Conservation (phyloP, 2,888 invertebrate genomes). For the Diogma glabrata region DNA sequence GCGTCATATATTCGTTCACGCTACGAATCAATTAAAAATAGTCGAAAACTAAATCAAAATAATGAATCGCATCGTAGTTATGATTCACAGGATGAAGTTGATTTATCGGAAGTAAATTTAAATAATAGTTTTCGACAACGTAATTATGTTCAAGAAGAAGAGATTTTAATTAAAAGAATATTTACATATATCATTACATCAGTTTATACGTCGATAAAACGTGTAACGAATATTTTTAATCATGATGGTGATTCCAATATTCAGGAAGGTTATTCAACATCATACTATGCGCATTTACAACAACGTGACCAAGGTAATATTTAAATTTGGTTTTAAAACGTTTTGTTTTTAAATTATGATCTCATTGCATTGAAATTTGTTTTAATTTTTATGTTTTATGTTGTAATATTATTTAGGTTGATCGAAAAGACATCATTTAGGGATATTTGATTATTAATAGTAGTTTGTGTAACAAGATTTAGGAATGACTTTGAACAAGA, state of each 20-base stretch:
- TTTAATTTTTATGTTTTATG: too few relatives aligned
- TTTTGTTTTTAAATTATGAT: too few relatives aligned
- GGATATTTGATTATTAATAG: too few relatives aligned
- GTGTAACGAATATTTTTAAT: slow-evolving; percentile 7
- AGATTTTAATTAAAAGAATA: slow-evolving; percentile 13
- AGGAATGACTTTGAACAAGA: too few relatives aligned
- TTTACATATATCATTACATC: slow-evolving; percentile 12
- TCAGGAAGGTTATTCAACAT: too few relatives aligned
- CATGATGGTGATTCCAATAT: neutral
- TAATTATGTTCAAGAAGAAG: neutral
- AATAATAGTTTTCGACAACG: neutral
- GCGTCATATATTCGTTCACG: slow-evolving; percentile 32
- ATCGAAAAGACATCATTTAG: too few relatives aligned
- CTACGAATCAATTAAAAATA: slow-evolving; percentile 23
- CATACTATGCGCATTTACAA: neutral
- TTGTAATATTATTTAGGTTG: too few relatives aligned
- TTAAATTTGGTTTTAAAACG: too few relatives aligned
- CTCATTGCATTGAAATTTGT: too few relatives aligned
- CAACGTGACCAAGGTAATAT: too few relatives aligned
- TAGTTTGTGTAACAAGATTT: too few relatives aligned
- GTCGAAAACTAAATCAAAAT: neutral
- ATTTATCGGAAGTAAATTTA: slow-evolving; percentile 19
- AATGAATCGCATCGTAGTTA: slow-evolving; percentile 22
- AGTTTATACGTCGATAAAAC: slow-evolving; percentile 2
- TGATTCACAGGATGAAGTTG: slow-evolving; percentile 34